Base-by-base conservation (phyloP, 2,797 vertebrate species). In the Hoplostethus atlanticus region DNA sequence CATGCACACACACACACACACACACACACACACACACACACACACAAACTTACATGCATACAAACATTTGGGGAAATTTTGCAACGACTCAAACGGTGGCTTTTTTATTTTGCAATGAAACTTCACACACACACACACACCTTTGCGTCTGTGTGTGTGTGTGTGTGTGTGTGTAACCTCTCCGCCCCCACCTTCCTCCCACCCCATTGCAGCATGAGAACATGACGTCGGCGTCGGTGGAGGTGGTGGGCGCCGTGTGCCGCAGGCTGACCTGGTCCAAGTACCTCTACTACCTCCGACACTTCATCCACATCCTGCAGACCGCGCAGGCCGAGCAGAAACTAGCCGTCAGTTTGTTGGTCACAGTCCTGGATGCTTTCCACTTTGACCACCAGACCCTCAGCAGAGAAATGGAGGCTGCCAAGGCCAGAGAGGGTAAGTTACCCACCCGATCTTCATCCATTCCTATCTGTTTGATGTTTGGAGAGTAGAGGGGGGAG, bases 381-480 rank as follows among this genome's bases (percentile, higher is more conserved):
- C 98, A 98, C 79, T 99, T 99, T 34, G 98, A 99, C 89, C 87
- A 95, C 30, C 77, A 93, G 81, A 98, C 96, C 0, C 95, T 99
- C 79, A 94, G 92, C 92, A 96, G 94, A 85, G 96, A 97, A 83
- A 96, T 99, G 81, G 80, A 95, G 73, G 95, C 92, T 2, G 85
- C 94, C 84, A 94, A 95, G 73, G 92, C 71, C 77, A 93, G 87
- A 87, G 95, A 92, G 60, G 92, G 98, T 99, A 76, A 92, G 93
- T 77, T 65, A 30, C 30, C 34, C 28, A 9, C 15, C 38, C 30
- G 11, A 42, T 57, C 31, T 17, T 21, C 56, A 11, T 59, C 16
- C 57, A 59, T 8, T 44, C 40, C 2, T 44, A 44, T n/a, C 21
- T 21, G 21, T 21, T 21, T 1, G 40, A 13, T 9, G 6, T 4